A percentile compares a stretch with the other conserved stretches of the same genome.
Conservation (phyloP, 2,888 invertebrate genomes). For the Ophraella communa region DNA sequence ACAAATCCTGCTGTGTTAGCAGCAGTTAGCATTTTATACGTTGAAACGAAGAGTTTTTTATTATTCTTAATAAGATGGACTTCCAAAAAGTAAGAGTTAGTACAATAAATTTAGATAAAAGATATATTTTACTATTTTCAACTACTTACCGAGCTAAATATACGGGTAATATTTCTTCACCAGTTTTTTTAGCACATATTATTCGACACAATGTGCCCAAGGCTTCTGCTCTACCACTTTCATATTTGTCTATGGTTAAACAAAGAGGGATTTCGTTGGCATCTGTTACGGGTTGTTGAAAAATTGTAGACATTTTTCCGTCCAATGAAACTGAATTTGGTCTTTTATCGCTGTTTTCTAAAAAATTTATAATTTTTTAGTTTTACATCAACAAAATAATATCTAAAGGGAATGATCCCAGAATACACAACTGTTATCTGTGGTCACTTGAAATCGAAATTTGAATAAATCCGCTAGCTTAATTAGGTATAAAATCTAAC, state of each 20-base stretch:
- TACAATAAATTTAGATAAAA: too few relatives aligned
- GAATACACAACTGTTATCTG: too few relatives aligned
- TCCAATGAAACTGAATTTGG: constrained; percentile 73
- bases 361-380: constrained; percentile 26
- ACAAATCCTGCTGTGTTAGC: too few relatives aligned
- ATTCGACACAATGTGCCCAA: constrained; percentile 94
- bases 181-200: constrained; percentile 93
- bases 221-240: constrained; percentile 91
- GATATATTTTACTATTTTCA: too few relatives aligned
- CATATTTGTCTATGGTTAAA: constrained; percentile 78
- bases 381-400: not conserved
- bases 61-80: too few relatives aligned
- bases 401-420: too few relatives aligned
- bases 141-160: constrained; percentile 77
- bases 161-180: constrained; percentile 89
- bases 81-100: too few relatives aligned
- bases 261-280: constrained; percentile 72
- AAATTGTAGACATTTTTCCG: constrained; percentile 63
- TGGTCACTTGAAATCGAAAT: too few relatives aligned
- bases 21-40: too few relatives aligned
- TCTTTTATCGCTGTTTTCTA: constrained; percentile 63
- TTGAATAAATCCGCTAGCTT: too few relatives aligned
- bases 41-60: not conserved
- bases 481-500: too few relatives aligned
- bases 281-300: constrained; percentile 71